Evolutionary conservation across 2,113 vertebrate species (phyloP).

Genomic region (Hippocampus abdominalis): DNA sequence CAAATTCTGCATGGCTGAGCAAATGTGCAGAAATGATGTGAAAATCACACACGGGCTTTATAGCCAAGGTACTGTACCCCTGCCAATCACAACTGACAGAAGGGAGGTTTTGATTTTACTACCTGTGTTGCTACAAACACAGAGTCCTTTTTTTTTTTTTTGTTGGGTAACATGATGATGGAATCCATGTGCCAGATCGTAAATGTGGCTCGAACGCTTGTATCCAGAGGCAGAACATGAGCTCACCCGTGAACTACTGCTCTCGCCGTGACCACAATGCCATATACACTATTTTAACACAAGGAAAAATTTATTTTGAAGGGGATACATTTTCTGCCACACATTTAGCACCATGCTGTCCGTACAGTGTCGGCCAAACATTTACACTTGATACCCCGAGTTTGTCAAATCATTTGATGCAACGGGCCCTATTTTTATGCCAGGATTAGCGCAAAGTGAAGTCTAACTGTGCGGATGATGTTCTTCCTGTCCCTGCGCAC

Average conservation of each 20-base stretch:
- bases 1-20: not conserved
- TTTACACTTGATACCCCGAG: not conserved
- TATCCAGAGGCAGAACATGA: constrained; percentile 53
- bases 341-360: not conserved
- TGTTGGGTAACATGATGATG: constrained; percentile 41
- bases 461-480: too few species aligned
- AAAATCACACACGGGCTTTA: constrained; percentile 19
- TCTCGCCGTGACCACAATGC: constrained; percentile 33
- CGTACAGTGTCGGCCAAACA: not conserved
- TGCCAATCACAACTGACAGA: constrained; percentile 46
- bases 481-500: too few species aligned
- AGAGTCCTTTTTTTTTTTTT: constrained; percentile 46
- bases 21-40: not conserved
- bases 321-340: not conserved
- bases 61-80: constrained; percentile 36
- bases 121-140: constrained; percentile 53
- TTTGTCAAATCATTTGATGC: not conserved
- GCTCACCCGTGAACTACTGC: constrained; percentile 36
- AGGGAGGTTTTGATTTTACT: constrained; percentile 44
- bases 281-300: not conserved
- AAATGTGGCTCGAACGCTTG: constrained; percentile 51
- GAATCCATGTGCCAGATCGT: constrained; percentile 54
- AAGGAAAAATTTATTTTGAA: not conserved
- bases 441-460: too few species aligned
- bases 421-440: not conserved